phyloP scores from a whole-genome alignment of 1,140 invertebrate species.

The Drosophila kikkawai region DNA sequence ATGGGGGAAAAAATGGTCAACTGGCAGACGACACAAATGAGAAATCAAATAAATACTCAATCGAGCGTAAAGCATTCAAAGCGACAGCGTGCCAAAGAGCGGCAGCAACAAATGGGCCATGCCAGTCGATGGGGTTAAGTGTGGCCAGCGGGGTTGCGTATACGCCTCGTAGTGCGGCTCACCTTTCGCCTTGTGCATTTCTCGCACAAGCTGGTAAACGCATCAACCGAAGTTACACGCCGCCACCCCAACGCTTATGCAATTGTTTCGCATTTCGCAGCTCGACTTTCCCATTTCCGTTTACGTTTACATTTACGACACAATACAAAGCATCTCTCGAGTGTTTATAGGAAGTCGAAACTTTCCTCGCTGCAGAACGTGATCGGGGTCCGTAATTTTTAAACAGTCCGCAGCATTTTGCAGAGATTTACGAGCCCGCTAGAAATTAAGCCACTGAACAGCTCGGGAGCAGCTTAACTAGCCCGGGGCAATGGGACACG shows the following conservation, averaged over 20 bases:
- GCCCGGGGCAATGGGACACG: slow-evolving; percentile 21
- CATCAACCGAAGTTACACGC: slow-evolving; percentile 26
- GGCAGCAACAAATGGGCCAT: slow-evolving; percentile 65
- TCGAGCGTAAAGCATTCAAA: slow-evolving; percentile 79
- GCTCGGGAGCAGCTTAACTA: slow-evolving; percentile 42
- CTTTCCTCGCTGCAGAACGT: slow-evolving; percentile 59
- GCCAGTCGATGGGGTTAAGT: slow-evolving; percentile 41
- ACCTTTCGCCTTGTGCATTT: slow-evolving; percentile 46
- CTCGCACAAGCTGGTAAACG: slow-evolving; percentile 26
- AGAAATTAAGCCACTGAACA: slow-evolving; percentile 68
- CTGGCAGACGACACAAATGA: slow-evolving; percentile 76
- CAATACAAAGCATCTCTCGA: slow-evolving; percentile 53
- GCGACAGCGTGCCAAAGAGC: slow-evolving; percentile 60
- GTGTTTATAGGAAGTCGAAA: slow-evolving; percentile 64
- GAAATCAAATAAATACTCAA: slow-evolving; percentile 83
- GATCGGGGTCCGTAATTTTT: slow-evolving; percentile 60
- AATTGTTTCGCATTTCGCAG: slow-evolving; percentile 47
- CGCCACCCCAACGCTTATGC: slow-evolving; percentile 3
- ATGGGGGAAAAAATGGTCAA: slow-evolving; percentile 48
- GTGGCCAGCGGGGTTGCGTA: slow-evolving; percentile 45
- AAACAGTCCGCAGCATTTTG: slow-evolving; percentile 46
- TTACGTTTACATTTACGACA: slow-evolving; percentile 44
- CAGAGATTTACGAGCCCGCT: slow-evolving; percentile 71
- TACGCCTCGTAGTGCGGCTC: slow-evolving; percentile 43
- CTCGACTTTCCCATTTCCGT: slow-evolving; percentile 19